Evolutionary conservation across 2,888 invertebrate genomes (phyloP).

Genomic region (Orgyia antiqua): DNA sequence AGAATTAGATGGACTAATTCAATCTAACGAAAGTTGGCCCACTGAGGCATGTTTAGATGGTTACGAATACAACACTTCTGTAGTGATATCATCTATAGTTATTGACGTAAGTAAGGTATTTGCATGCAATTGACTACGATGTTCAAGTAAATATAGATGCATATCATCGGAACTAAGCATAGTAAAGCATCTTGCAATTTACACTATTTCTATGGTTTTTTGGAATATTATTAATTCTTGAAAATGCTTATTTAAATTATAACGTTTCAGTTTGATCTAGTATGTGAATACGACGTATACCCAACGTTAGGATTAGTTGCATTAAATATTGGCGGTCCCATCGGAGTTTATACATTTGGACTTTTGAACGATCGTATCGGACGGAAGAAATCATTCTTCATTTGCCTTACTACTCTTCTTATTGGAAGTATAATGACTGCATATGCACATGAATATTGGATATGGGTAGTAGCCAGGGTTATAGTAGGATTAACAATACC

Average conservation of each 20-base stretch:
- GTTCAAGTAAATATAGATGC: no score
- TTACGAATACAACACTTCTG: conserved; percentile 86
- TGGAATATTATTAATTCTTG: no score
- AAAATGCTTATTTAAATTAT: no score
- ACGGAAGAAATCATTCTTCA: conserved; percentile 90
- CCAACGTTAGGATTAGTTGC: conserved; percentile 92
- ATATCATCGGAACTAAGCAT: no score
- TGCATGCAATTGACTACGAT: no score
- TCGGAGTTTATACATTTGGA: conserved; percentile 94
- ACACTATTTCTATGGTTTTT: no score
- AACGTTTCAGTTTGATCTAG: conserved; percentile 93
- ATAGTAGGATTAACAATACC: conserved; percentile 95
- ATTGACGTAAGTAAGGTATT: conserved; percentile 85
- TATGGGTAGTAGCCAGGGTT: conserved; percentile 88
- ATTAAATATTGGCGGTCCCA: conserved; percentile 91
- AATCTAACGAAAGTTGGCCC: conserved; percentile 78
- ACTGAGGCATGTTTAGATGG: conserved; percentile 84
- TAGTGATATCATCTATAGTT: conserved; percentile 87
- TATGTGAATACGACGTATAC: conserved; percentile 91
- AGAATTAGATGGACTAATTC: conserved; percentile 36
- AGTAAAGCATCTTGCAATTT: no score
- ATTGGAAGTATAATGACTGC: conserved; percentile 89
- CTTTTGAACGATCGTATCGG: conserved; percentile 92
- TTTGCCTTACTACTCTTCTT: conserved; percentile 89
- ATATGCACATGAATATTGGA: conserved; percentile 87